These are phyloP conservation scores for Heliothis subflexa DNA, from an alignment of 1,140 invertebrate species.

Conservation along the genomic window DNA sequence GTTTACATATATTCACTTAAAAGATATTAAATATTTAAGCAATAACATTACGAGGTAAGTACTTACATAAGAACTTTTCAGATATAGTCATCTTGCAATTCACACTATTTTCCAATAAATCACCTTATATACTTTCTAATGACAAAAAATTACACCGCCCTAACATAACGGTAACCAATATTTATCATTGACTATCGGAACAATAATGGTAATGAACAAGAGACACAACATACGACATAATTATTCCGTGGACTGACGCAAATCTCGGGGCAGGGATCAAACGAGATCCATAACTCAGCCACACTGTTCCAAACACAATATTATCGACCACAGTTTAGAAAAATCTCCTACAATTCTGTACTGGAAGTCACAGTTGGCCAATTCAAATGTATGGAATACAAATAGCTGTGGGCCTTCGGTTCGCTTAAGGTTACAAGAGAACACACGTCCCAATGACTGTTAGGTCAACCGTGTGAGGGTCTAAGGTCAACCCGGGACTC, in stretches of 20 bases:
- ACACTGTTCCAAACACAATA: conserved; percentile 48
- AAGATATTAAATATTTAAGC: too few species aligned
- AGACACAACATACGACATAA: conserved; percentile 72
- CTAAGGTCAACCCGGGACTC: conserved; percentile 61
- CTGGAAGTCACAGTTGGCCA: neutral
- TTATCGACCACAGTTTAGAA: conserved; percentile 48
- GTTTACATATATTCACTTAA: neutral
- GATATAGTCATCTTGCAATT: too few species aligned
- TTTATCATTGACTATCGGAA: conserved; percentile 54
- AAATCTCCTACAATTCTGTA: neutral
- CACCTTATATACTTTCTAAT: too few species aligned
- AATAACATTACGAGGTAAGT: too few species aligned
- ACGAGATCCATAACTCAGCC: conserved; percentile 73
- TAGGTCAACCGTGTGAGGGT: conserved; percentile 62
- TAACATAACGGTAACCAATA: conserved; percentile 9
- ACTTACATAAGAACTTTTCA: too few species aligned
- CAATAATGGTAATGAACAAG: conserved; percentile 69
- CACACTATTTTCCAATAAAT: too few species aligned
- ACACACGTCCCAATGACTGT: conserved; percentile 65
- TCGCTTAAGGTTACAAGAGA: conserved; percentile 58
- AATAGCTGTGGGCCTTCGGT: conserved; percentile 33
- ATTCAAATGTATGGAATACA: conserved; percentile 29
- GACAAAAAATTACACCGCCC: neutral
- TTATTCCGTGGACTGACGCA: conserved; percentile 78
- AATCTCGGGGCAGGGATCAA: conserved; percentile 73